Percentiles rank a stretch among this genome's conserved stretches.
Conservation (phyloP, 2,888 invertebrate species). For the Melolontha melolontha region DNA sequence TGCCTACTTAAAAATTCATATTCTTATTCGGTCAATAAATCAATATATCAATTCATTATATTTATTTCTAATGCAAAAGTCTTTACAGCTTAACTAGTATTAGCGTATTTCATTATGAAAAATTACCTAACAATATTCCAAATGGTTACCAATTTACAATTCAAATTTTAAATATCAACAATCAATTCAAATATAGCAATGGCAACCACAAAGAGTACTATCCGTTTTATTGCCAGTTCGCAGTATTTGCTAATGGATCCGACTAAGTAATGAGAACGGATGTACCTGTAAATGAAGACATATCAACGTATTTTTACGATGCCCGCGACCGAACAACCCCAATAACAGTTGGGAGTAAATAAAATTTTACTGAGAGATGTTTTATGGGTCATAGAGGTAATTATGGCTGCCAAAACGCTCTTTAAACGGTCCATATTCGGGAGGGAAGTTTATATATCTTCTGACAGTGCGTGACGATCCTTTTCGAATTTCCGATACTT, state of each 20-base stretch:
- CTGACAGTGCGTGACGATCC: constrained; percentile 3
- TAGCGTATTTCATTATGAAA: too few species aligned
- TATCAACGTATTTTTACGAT: constrained; percentile 25
- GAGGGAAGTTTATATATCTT: constrained; percentile 15
- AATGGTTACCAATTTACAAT: too few species aligned
- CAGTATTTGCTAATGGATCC: constrained; percentile 4
- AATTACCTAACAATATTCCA: too few species aligned
- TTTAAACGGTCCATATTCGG: constrained; percentile 22
- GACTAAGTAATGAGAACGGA: not conserved
- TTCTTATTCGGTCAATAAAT: too few species aligned
- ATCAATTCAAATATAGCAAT: too few species aligned
- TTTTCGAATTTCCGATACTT: constrained; percentile 10
- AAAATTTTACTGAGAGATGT: constrained; percentile 30
- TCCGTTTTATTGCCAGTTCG: too few species aligned
- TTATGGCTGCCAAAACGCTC: constrained; percentile 26
- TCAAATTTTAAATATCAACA: too few species aligned
- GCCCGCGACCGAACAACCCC: not conserved
- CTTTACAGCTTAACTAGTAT: too few species aligned
- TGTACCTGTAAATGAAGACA: constrained; percentile 23
- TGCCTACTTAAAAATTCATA: too few species aligned
- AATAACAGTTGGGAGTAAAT: constrained; percentile 26
- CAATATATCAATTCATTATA: too few species aligned
- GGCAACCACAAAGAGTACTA: too few species aligned
- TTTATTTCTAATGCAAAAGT: too few species aligned
- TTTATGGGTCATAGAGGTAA: constrained; percentile 24